These are phyloP conservation scores for Torymus texanus DNA, from an alignment of 2,888 invertebrate genomes.

Conservation along the genomic window DNA sequence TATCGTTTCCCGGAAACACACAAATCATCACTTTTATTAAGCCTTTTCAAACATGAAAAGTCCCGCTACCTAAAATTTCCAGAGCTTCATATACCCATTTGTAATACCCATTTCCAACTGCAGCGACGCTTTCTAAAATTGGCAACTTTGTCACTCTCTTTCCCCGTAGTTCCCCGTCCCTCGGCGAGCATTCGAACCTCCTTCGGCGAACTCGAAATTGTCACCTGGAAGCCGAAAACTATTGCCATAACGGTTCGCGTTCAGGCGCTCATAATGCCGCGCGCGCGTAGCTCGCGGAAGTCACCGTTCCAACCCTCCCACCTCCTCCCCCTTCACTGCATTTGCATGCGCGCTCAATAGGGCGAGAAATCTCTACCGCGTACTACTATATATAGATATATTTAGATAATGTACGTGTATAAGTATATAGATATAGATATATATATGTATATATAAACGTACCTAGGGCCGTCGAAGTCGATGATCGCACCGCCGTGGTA, in stretches of 20 bases:
- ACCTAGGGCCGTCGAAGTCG: conserved; percentile 84
- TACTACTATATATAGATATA: neutral
- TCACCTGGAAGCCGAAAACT: too few species aligned
- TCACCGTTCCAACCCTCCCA: neutral
- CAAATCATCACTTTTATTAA: too few species aligned
- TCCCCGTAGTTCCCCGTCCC: too few species aligned
- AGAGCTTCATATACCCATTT: too few species aligned
- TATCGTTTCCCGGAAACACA: too few species aligned
- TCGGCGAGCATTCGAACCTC: too few species aligned
- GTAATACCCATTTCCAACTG: too few species aligned
- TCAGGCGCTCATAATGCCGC: neutral
- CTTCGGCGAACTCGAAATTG: too few species aligned
- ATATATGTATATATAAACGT: conserved; percentile 32
- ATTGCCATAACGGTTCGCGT: neutral
- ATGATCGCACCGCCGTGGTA: conserved; percentile 88
- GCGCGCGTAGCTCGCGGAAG: neutral
- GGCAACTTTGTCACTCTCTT: too few species aligned
- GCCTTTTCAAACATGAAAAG: too few species aligned
- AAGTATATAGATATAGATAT: neutral
- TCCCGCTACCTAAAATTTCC: too few species aligned
- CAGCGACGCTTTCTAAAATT: too few species aligned
- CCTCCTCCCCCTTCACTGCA: neutral
- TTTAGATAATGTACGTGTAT: neutral
- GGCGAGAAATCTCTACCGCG: neutral
- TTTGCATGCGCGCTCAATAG: neutral